These are phyloP conservation scores for Mastacembelus armatus DNA, from an alignment of 2,797 vertebrate species.

Conservation along the genomic window DNA sequence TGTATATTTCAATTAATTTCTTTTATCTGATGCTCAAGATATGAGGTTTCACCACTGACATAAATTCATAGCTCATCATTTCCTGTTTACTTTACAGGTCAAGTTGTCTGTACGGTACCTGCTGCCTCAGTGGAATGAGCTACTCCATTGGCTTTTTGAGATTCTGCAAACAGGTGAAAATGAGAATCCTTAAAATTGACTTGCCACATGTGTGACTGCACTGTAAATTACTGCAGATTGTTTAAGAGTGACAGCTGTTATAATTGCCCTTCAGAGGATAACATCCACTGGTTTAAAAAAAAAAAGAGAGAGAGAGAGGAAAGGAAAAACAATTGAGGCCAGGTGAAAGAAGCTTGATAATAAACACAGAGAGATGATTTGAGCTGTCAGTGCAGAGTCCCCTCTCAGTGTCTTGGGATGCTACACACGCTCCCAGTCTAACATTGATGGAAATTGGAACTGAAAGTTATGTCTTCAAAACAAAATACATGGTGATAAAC, in stretches of 20 bases:
- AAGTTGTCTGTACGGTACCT: constrained; percentile 94
- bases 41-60: neutral
- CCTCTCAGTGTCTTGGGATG: constrained; percentile 58
- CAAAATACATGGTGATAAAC: constrained; percentile 61
- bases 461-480: constrained; percentile 72
- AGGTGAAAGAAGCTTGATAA: constrained; percentile 73
- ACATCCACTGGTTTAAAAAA: constrained; percentile 47
- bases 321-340: constrained; percentile 69
- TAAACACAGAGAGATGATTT: constrained; percentile 74
- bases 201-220: no score
- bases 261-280: constrained; percentile 69
- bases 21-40: neutral
- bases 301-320: constrained; percentile 36
- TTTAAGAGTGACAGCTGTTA: constrained; percentile 64
- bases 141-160: constrained; percentile 97
- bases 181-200: no score
- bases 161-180: constrained; percentile 98
- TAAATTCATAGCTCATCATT: neutral
- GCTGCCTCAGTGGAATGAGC: constrained; percentile 91
- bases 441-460: constrained; percentile 77
- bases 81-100: constrained; percentile 82
- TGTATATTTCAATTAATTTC: neutral
- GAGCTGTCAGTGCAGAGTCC: constrained; percentile 69
- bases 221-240: constrained; percentile 41
- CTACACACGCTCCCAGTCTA: constrained; percentile 51